Evolutionary conservation across 2,797 vertebrate species (phyloP).

Genomic region (Cuniculus paca): DNA sequence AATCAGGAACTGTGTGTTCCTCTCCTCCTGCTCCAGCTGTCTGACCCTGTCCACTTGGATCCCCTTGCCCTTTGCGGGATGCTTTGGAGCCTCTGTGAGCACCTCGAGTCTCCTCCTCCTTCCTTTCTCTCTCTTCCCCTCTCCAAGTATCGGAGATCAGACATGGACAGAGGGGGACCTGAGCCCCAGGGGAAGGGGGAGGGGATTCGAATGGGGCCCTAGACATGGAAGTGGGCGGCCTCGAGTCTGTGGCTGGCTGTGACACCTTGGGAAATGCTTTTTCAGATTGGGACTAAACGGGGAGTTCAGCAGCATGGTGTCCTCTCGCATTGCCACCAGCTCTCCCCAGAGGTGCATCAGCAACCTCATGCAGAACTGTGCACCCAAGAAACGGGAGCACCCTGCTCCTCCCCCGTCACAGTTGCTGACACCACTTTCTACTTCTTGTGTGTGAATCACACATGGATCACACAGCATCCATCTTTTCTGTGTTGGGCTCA

Average conservation of each 20-base stretch:
- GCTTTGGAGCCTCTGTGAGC: rapidly evolving
- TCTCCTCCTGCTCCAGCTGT: rapidly evolving
- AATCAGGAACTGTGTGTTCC: rapidly evolving
- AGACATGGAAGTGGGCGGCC: no score
- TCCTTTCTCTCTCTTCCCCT: rapidly evolving
- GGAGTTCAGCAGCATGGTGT: background rate
- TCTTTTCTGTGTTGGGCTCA: background rate
- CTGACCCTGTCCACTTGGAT: background rate
- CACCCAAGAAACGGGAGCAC: background rate
- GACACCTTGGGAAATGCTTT: background rate
- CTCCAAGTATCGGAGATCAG: background rate
- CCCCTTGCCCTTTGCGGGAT: background rate
- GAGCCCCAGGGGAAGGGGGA: rapidly evolving
- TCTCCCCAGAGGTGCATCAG: background rate
- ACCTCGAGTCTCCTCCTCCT: rapidly evolving
- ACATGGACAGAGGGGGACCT: no score
- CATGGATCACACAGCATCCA: rapidly evolving
- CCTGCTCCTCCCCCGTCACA: background rate
- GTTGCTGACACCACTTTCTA: background rate
- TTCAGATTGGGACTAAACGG: background rate
- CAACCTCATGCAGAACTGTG: background rate
- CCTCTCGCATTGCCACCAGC: no score
- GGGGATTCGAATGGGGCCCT: rapidly evolving
- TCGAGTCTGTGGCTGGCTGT: background rate
- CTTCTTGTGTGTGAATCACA: background rate